Evolutionary conservation across 2,113 vertebrate species (phyloP), one percentile per base, ranked within the genome.

Genomic region (Anolis sagrei): DNA sequence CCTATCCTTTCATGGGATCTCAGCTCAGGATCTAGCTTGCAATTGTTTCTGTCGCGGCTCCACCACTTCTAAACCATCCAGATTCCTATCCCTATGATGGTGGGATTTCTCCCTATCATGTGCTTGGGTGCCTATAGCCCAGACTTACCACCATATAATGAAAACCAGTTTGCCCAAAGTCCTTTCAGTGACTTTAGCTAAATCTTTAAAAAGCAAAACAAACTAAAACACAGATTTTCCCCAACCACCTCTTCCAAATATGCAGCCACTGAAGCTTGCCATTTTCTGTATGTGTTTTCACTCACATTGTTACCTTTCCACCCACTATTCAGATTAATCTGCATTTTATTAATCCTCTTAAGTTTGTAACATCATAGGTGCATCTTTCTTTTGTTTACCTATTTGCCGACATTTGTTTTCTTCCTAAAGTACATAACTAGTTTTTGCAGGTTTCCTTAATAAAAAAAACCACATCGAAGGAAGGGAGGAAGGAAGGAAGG

Each of bases 381-480:
- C 11, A 8, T 54, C 25, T 19, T 34, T 16, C 49, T n/a, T 49
- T 8, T 76, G 29, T 29, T n/a, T 84, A 5, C 39, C 64, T 7
- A n/a, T 39, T 7, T 54, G 29, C 39, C 62, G 62, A 88, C n/a
- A 89, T 91, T 91, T 92, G 85, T 94, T 93, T 92, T 88, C 86
- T 91, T 86, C 58, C 44, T 7, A 8, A 83, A 49, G 75, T 44
- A 90, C 0, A 0, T 77, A 64, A 72, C 79, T 54, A 81, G 76
- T 5, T 58, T 58, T 75, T n/a, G 48, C 64, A 61, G 61, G 87
- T 66, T 19, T 62, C 68, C 80, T 48, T 81, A 32, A 87, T 44
- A 44, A 44, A 44, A n/a, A 93, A 92, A 87, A 84, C 90, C 83
- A 89, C 84, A 84, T 4, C 83, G 14, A 81, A 86, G 79, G 83